These are phyloP conservation scores for Pterocles orientalis DNA, from an alignment of 2,113 vertebrate species.

Conservation along the genomic window DNA sequence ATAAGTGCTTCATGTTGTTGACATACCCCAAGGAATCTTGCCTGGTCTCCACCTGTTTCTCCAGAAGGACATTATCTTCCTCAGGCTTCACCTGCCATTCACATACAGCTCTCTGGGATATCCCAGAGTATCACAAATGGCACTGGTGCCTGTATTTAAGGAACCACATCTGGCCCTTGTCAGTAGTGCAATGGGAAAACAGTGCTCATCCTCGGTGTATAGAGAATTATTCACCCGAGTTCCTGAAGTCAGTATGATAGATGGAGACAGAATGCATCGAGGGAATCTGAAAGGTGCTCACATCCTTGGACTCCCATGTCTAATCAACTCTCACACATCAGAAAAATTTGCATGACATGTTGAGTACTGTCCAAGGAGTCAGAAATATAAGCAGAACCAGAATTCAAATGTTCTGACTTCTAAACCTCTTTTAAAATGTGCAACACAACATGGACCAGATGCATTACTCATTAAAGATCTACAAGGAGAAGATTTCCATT, in stretches of 20 bases:
- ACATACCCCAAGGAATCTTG: neutral
- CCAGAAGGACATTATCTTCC: neutral
- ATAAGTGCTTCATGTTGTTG: neutral
- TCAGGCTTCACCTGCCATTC: neutral
- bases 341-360: neutral
- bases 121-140: neutral
- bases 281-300: neutral
- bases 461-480: neutral
- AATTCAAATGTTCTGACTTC: neutral
- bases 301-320: neutral
- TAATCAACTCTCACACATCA: neutral
- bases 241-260: neutral
- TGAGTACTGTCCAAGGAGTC: neutral
- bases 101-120: neutral
- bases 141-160: neutral
- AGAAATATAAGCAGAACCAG: neutral
- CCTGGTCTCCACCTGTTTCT: neutral
- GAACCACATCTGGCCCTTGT: neutral
- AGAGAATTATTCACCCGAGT: neutral
- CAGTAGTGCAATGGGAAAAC: neutral
- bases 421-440: neutral
- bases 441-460: neutral
- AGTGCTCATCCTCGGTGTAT: neutral
- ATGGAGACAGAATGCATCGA: neutral
- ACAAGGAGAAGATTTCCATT: neutral